Evolutionary conservation across 2,888 invertebrate species (phyloP).

Genomic region (Lutraria lutraria): DNA sequence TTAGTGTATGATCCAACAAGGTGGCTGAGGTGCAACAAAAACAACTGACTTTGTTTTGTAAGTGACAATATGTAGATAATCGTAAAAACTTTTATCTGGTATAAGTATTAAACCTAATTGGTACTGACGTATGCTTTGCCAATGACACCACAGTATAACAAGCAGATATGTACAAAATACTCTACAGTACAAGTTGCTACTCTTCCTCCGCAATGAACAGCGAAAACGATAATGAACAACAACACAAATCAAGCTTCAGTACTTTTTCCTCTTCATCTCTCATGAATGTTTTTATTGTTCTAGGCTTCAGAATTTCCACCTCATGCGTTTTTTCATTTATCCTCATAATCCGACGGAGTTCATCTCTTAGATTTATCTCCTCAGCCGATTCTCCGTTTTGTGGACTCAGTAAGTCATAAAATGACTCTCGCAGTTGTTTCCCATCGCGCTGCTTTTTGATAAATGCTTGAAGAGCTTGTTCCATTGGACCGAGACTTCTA

Average conservation of each 20-base stretch:
- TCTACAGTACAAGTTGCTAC: not conserved
- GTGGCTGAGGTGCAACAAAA: too few relatives aligned
- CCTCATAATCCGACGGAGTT: constrained; percentile 46
- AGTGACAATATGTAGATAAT: too few relatives aligned
- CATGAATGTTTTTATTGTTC: constrained; percentile 52
- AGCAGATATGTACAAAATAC: too few relatives aligned
- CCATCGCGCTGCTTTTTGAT: constrained; percentile 2
- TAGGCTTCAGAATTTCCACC: constrained; percentile 45
- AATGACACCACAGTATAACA: too few relatives aligned
- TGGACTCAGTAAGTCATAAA: constrained; percentile 37
- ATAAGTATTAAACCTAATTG: too few relatives aligned
- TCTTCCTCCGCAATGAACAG: not conserved
- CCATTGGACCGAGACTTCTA: constrained; percentile 57
- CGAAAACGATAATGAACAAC: not conserved
- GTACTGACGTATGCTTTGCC: too few relatives aligned
- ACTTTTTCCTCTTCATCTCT: constrained; percentile 35
- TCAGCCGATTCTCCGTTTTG: not conserved
- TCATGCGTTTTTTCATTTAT: not conserved
- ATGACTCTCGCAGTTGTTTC: constrained; percentile 23
- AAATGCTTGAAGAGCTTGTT: constrained; percentile 40
- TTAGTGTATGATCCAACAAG: too few relatives aligned
- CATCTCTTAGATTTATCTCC: constrained; percentile 21
- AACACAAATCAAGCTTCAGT: not conserved
- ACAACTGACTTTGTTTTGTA: too few relatives aligned
- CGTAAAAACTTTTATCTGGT: too few relatives aligned